phyloP scores from a whole-genome alignment of 2,797 vertebrate species.

The Xenentodon cancila region DNA sequence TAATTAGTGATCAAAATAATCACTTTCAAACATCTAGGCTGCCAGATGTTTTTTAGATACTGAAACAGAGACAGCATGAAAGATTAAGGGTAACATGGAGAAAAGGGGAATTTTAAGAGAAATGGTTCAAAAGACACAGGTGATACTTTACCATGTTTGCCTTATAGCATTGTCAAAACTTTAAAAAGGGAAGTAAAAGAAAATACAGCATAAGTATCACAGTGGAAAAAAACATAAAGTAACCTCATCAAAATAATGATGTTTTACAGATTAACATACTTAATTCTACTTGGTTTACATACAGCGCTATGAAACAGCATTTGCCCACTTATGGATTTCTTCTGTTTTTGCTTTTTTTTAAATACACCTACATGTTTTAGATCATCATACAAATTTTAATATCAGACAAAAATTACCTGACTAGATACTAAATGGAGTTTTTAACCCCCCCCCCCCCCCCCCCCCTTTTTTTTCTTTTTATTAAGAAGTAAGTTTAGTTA shows the following conservation, averaged over 20 bases:
- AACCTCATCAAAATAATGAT: neutral
- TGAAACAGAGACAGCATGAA: slow-evolving; percentile 28
- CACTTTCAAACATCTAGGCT: neutral
- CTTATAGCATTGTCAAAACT: slow-evolving; percentile 79
- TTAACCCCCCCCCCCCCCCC: too few species aligned
- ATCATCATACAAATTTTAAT: too few species aligned
- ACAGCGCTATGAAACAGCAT: too few species aligned
- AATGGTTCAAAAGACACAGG: slow-evolving; percentile 42
- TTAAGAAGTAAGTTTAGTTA: too few species aligned
- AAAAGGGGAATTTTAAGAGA: slow-evolving; percentile 38
- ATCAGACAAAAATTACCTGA: too few species aligned
- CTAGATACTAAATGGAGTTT: too few species aligned
- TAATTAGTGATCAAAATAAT: neutral
- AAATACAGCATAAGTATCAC: slow-evolving; percentile 53
- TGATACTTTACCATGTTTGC: slow-evolving; percentile 78
- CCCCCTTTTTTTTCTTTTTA: too few species aligned
- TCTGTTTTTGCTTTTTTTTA: too few species aligned
- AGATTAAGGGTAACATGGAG: slow-evolving; percentile 23
- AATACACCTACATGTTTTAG: too few species aligned
- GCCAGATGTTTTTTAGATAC: slow-evolving; percentile 12
- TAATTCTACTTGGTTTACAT: neutral
- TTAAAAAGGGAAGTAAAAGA: slow-evolving; percentile 62
- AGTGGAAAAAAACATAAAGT: neutral
- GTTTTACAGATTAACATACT: neutral
- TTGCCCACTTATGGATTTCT: too few species aligned